Percentiles rank a stretch among this genome's conserved stretches.
Evolutionary conservation across 2,888 invertebrate species (phyloP).

Genomic region (Alloplasta piceator): DNA sequence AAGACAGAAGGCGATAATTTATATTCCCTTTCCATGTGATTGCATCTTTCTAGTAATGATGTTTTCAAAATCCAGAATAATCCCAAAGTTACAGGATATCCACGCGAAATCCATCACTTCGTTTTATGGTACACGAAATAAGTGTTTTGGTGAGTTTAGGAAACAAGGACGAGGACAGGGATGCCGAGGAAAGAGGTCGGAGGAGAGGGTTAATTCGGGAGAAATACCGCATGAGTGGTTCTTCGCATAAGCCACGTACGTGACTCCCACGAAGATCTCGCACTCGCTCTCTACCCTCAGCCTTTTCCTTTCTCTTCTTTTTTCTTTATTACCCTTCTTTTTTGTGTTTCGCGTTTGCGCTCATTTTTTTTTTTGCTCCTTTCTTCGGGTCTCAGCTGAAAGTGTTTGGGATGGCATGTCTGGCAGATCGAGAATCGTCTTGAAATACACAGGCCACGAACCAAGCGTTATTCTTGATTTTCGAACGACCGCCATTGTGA

Average conservation of each 20-base stretch:
- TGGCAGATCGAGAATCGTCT: slow-evolving; percentile 40
- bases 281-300: slow-evolving; percentile 3
- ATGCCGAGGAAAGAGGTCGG: slow-evolving; percentile 4
- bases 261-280: slow-evolving; percentile 62
- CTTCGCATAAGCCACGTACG: slow-evolving; percentile 75
- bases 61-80: too few relatives aligned
- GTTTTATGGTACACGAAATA: slow-evolving; percentile 41
- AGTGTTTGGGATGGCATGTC: slow-evolving; percentile 4
- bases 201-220: slow-evolving; percentile 68
- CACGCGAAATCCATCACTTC: slow-evolving; percentile 45
- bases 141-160: slow-evolving; percentile 23
- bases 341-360: slow-evolving; percentile 32
- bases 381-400: slow-evolving; percentile 22
- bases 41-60: too few relatives aligned
- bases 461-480: slow-evolving; percentile 70
- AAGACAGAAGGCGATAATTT: too few relatives aligned
- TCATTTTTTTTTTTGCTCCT: not conserved
- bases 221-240: slow-evolving; percentile 71
- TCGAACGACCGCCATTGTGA: slow-evolving; percentile 19
- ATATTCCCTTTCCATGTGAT: too few relatives aligned
- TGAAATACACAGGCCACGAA: slow-evolving; percentile 70
- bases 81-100: slow-evolving; percentile 2
- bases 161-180: not conserved
- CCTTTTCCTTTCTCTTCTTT: slow-evolving; percentile 14
- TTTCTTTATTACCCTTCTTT: slow-evolving; percentile 39